Percentiles rank a stretch among this genome's conserved stretches.
Conservation (phyloP, 2,888 invertebrate species). For the Sepioteuthis lessoniana region DNA sequence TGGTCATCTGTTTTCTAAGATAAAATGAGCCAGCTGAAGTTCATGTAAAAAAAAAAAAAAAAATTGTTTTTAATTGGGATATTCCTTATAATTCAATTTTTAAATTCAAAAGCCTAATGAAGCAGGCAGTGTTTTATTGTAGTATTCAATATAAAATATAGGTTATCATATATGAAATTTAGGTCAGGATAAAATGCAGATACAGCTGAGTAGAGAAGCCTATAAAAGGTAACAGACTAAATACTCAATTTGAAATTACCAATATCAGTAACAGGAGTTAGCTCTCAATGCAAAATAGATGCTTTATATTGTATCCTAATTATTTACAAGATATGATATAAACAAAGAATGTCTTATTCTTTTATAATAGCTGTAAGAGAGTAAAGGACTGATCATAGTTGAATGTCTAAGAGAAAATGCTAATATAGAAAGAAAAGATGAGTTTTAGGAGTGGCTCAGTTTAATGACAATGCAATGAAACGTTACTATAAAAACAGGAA, state of each 20-base stretch:
- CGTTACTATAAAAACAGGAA: no score
- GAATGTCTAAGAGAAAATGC: no score
- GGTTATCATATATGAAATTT: no score
- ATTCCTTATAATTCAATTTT: not conserved
- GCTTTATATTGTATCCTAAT: not conserved
- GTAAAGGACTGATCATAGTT: no score
- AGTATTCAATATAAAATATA: not conserved
- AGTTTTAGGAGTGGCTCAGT: no score
- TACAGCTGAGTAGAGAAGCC: not conserved
- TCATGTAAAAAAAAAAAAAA: not conserved
- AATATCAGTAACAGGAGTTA: not conserved
- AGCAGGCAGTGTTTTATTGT: not conserved
- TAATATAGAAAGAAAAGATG: no score
- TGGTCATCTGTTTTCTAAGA: no score
- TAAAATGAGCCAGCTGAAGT: not conserved
- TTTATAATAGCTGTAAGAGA: not conserved
- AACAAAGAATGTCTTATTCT: not conserved
- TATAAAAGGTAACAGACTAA: not conserved
- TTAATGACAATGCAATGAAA: no score
- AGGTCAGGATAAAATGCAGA: constrained; percentile 33
- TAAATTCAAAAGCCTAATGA: not conserved
- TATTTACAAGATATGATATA: not conserved
- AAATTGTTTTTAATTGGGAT: not conserved
- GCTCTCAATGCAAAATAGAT: not conserved
- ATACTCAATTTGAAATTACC: not conserved